phyloP scores from a whole-genome alignment of 2,888 invertebrate species.

The Oligia strigilis region DNA sequence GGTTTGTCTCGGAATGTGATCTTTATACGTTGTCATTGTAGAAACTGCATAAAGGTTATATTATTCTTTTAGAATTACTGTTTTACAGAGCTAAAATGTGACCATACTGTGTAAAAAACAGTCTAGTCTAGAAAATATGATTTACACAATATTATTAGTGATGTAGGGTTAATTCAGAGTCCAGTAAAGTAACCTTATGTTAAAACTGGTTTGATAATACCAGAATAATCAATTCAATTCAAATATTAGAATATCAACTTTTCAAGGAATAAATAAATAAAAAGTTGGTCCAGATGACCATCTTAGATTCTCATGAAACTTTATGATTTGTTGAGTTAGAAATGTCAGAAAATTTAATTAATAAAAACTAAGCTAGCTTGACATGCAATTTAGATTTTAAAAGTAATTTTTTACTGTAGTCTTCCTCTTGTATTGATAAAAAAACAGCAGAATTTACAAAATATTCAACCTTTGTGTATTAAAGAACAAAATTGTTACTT shows the following conservation, averaged over 20 bases:
- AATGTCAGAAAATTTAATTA: too few relatives aligned
- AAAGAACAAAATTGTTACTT: not conserved
- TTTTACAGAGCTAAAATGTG: not conserved
- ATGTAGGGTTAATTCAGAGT: not conserved
- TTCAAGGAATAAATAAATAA: too few relatives aligned
- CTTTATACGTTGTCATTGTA: not conserved
- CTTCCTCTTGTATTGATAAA: not conserved
- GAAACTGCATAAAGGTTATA: not conserved
- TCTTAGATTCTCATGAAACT: not conserved
- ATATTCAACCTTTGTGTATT: not conserved
- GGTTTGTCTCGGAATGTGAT: slow-evolving; percentile 29
- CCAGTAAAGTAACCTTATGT: not conserved
- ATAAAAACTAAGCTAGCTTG: too few relatives aligned
- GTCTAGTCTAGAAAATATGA: not conserved
- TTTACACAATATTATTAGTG: not conserved
- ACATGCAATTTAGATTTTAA: too few relatives aligned
- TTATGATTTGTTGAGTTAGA: not conserved
- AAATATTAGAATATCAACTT: too few relatives aligned
- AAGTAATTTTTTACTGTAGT: too few relatives aligned
- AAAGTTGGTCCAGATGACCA: too few relatives aligned
- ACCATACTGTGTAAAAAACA: not conserved
- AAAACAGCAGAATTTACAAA: not conserved
- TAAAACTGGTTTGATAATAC: too few relatives aligned
- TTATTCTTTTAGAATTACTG: not conserved
- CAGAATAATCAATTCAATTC: too few relatives aligned